Evolutionary conservation across 2,888 invertebrate genomes (phyloP).

Genomic region (Acleris cristana): DNA sequence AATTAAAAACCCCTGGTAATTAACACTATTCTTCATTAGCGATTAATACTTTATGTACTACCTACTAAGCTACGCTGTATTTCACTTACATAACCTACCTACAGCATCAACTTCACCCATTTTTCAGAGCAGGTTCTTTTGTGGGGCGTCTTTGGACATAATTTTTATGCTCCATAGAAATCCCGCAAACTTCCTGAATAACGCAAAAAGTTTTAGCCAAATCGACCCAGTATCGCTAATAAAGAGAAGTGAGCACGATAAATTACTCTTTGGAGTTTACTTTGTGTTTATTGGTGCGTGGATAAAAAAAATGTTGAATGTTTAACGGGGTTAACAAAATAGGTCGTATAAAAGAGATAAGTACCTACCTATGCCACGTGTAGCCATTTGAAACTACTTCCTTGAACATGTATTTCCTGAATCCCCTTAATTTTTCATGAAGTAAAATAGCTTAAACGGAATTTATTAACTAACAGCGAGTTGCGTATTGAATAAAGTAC

Average conservation of each 20-base stretch:
- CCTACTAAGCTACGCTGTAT: no score
- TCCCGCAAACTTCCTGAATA: constrained; percentile 16
- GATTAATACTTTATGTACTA: no score
- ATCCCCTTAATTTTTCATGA: no score
- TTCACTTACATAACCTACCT: neutral
- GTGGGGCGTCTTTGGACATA: constrained; percentile 16
- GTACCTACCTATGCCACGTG: no score
- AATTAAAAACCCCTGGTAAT: no score
- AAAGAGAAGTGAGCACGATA: constrained; percentile 24
- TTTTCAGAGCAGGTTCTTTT: constrained; percentile 11
- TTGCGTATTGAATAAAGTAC: no score
- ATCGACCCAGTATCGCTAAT: constrained; percentile 19
- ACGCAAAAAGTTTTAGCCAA: constrained; percentile 18
- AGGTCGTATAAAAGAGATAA: no score
- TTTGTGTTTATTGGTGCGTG: constrained; percentile 21
- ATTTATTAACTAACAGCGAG: no score
- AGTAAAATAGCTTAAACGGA: no score
- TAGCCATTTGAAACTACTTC: no score
- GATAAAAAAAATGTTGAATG: neutral
- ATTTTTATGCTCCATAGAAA: constrained; percentile 30
- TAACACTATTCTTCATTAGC: no score
- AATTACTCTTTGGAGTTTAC: constrained; percentile 15
- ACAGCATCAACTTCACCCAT: constrained; percentile 6
- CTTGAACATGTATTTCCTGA: no score
- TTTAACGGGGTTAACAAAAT: neutral